These are phyloP conservation scores for Eulemur macaco DNA, from an alignment of 2,113 vertebrate genomes.

Conservation along the genomic window DNA sequence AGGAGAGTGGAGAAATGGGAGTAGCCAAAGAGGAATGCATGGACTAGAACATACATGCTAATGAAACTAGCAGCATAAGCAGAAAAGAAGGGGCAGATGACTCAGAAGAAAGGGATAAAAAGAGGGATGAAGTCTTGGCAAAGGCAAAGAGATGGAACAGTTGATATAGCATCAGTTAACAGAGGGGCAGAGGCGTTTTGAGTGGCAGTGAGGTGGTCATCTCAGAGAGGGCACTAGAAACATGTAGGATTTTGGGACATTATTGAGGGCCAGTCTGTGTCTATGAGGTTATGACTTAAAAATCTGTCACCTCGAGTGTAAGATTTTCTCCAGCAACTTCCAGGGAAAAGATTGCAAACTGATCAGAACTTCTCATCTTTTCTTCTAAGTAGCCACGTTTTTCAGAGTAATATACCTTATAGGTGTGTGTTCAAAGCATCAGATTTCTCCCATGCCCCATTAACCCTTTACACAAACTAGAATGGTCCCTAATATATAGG, in stretches of 20 bases:
- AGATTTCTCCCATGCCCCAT: background rate
- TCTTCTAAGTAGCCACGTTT: background rate
- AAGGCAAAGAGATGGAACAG: background rate
- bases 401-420: background rate
- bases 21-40: background rate
- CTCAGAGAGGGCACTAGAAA: background rate
- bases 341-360: background rate
- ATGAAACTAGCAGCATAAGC: background rate
- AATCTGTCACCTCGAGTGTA: background rate
- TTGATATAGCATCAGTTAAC: background rate
- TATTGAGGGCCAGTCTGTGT: background rate
- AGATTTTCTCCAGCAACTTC: background rate
- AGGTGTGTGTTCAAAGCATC: background rate
- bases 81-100: background rate
- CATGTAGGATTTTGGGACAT: background rate
- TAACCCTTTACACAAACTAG: background rate
- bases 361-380: background rate
- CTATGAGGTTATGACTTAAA: background rate
- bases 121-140: background rate
- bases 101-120: background rate
- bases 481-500: background rate
- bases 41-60: background rate
- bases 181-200: background rate
- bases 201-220: background rate
- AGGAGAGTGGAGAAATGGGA: background rate